A percentile compares a stretch with the other conserved stretches of the same genome.
phyloP scores from a whole-genome alignment of 2,888 invertebrate genomes.

The Phortica magna region DNA sequence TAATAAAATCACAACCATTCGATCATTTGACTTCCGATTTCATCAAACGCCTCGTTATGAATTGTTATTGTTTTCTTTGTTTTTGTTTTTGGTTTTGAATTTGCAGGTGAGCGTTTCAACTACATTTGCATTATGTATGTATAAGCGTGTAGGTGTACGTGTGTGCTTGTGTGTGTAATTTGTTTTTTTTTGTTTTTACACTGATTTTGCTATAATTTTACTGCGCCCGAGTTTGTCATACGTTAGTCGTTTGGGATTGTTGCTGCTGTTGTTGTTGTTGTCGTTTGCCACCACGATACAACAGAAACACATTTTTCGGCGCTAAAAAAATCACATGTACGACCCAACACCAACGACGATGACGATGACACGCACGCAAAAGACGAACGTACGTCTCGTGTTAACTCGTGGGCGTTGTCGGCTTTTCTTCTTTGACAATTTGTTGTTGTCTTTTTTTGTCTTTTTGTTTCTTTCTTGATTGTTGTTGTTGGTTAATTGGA shows the following conservation, averaged over 20 bases:
- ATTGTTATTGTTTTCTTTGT: background rate
- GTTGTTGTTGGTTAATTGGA: too few species aligned
- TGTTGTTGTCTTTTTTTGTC: constrained; percentile 21
- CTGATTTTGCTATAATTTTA: background rate
- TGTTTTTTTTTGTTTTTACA: background rate
- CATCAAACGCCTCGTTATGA: constrained; percentile 12
- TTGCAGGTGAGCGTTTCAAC: background rate
- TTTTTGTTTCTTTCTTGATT: background rate
- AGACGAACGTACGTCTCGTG: too few species aligned
- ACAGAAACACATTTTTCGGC: background rate
- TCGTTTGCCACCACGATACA: background rate
- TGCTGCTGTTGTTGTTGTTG: constrained; percentile 33
- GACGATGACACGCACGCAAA: too few species aligned
- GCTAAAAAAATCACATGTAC: background rate
- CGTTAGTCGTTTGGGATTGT: background rate
- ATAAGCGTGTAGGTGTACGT: background rate
- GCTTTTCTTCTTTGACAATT: background rate
- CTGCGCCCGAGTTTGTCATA: background rate
- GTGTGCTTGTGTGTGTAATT: background rate
- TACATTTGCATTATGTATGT: background rate
- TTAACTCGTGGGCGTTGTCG: background rate
- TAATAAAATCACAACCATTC: constrained; percentile 79
- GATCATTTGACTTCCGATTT: constrained; percentile 74
- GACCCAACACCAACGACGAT: too few species aligned
- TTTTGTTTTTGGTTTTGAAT: constrained; percentile 30